Base-by-base conservation (phyloP, 2,888 invertebrate species). In the Anarsia innoxiella region DNA sequence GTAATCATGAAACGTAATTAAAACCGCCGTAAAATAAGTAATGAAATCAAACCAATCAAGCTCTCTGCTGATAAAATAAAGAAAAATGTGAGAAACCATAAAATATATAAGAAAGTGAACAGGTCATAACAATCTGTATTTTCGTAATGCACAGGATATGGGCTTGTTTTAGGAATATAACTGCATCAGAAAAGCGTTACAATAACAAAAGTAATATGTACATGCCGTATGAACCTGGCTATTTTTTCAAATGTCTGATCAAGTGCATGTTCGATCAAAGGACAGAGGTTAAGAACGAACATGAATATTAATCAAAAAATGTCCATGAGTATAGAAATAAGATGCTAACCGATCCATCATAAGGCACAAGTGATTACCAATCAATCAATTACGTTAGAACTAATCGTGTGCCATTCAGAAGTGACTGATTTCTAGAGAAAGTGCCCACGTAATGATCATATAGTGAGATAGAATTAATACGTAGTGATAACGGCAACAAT, bases 361-460 rank as follows among this genome's bases (percentile, higher is more conserved):
- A 42, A 40, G 34, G 37, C 32, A 45, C 36, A 10, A 46, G 36
- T 39, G 49, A 62, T 55, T 58, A 61, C 49, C 56, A 56, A 72
- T 68, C 67, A 66, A 73, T 72, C 69, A 66, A 58, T 56, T 51
- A 58, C 41, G 52, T 50, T 56, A 53, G 49, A 53, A 54, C 57
- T 56, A 59, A 51, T 59, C 51, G 44, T 42, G 45, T 51, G 44
- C 50, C 47, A 46, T 46, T 51, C 42, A 42, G 49, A 49, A 57
- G 48, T 55, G 51, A 59, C 25, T 33, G 39, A 59, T 61, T 59
- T 48, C 44, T 53, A 56, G 68, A 56, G 72, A 72, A 73, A 73
- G 72, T 61, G 45, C 50, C 53, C 44, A 46, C 51, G 49, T 43
- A 45, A 45, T 41, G 25, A 12, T 13, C 38, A 23, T 34, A 36